Percentiles rank a stretch among this genome's conserved stretches.
Evolutionary conservation across 2,888 invertebrate species (phyloP).

Genomic region (Cheilosia vernalis): DNA sequence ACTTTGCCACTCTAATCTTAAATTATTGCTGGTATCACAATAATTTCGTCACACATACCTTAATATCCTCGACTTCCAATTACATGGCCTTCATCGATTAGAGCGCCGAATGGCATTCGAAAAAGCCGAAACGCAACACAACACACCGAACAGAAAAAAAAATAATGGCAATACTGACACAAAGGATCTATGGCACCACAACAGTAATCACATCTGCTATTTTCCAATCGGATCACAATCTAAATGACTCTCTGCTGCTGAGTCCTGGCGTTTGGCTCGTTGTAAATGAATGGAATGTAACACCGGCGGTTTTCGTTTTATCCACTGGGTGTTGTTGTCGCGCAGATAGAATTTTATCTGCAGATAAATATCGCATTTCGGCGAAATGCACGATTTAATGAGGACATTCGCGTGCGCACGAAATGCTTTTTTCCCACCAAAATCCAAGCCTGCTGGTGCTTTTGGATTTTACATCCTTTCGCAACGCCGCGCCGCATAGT

Average conservation of each 20-base stretch:
- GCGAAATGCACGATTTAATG: constrained; percentile 33
- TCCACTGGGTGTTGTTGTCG: constrained; percentile 3
- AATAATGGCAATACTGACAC: constrained; percentile 59
- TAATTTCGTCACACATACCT: constrained; percentile 64
- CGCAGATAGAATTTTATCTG: constrained; percentile 33
- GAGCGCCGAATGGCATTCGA: constrained; percentile 29
- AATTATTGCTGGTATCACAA: constrained; percentile 58
- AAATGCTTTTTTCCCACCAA: constrained; percentile 16
- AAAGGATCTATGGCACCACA: constrained; percentile 42
- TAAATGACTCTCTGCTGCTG: constrained; percentile 42
- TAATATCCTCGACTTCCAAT: constrained; percentile 51
- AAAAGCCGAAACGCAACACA: background rate
- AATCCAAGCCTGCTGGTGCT: background rate
- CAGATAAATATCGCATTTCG: constrained; percentile 28
- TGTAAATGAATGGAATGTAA: constrained; percentile 3
- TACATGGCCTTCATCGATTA: constrained; percentile 44
- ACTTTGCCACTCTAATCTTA: constrained; percentile 65
- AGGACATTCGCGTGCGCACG: constrained; percentile 20
- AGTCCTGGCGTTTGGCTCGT: background rate
- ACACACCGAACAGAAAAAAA: constrained; percentile 9
- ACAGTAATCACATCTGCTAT: constrained; percentile 59
- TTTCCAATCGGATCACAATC: constrained; percentile 56
- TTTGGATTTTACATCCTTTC: constrained; percentile 22
- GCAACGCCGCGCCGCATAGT: background rate
- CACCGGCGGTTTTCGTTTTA: constrained; percentile 10